These are phyloP conservation scores for Anser brachyrhynchus DNA, from an alignment of 2,113 vertebrate genomes.

Conservation along the genomic window DNA sequence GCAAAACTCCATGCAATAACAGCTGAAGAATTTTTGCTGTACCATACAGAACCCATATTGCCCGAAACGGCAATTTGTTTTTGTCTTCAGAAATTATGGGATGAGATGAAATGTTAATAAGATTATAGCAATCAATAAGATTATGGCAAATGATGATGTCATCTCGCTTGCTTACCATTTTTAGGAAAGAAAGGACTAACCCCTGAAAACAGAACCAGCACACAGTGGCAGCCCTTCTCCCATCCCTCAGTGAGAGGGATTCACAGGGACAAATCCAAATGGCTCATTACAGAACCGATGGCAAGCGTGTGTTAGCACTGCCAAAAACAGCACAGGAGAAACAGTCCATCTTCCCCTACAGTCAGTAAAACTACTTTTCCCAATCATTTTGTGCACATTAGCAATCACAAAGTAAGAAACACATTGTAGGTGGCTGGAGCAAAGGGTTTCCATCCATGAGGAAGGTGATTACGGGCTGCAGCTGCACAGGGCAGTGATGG, in stretches of 20 bases:
- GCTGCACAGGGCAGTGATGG: background rate
- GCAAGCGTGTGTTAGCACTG: background rate
- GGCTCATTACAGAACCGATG: background rate
- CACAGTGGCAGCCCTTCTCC: background rate
- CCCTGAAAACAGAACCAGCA: background rate
- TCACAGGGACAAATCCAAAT: background rate
- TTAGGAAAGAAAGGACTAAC: background rate
- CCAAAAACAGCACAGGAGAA: background rate
- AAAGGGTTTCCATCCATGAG: background rate
- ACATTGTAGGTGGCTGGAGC: background rate
- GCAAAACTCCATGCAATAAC: background rate
- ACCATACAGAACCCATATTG: background rate
- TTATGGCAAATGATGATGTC: background rate
- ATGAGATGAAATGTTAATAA: background rate
- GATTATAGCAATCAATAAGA: background rate
- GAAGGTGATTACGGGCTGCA: background rate
- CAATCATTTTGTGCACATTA: background rate
- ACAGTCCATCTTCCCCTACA: no score
- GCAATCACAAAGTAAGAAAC: background rate
- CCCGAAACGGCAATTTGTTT: background rate
- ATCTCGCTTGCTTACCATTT: background rate
- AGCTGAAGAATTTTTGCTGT: background rate
- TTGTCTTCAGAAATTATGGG: background rate
- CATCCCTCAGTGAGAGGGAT: background rate
- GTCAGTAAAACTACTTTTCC: background rate